Percentiles rank a stretch among this genome's conserved stretches.
These are phyloP conservation scores for Sarotherodon lohbergeri DNA, from an alignment of 2,113 vertebrate genomes.

Conservation along the genomic window DNA sequence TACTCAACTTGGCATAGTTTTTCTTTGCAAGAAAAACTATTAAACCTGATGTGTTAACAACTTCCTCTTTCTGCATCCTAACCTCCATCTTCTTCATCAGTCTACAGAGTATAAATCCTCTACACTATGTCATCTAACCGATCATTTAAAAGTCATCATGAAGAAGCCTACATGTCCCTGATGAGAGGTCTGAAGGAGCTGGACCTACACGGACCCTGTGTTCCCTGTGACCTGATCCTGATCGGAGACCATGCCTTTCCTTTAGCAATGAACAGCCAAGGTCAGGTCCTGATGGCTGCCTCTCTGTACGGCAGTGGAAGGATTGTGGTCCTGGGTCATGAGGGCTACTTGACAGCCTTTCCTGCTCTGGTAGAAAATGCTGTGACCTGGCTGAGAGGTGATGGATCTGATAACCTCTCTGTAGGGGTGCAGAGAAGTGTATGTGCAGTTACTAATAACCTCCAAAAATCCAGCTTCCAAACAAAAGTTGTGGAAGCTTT, in stretches of 20 bases:
- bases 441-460: conserved; percentile 62
- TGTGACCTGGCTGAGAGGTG: neutral
- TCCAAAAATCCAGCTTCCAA: conserved; percentile 38
- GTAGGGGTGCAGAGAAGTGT: conserved; percentile 66
- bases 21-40: no score
- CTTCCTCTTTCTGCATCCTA: no score
- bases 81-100: no score
- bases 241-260: rapidly evolving
- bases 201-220: rapidly evolving
- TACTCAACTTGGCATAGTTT: no score
- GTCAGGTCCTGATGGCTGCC: neutral
- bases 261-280: neutral
- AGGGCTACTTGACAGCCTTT: rapidly evolving
- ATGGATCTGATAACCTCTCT: neutral
- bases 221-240: rapidly evolving
- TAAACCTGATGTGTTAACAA: no score
- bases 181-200: neutral
- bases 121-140: no score
- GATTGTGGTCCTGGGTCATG: neutral
- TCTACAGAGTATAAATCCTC: no score
- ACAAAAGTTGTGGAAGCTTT: no score
- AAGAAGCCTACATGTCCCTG: rapidly evolving
- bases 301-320: neutral
- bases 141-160: neutral
- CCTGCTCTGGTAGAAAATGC: neutral